Evolutionary conservation across 2,797 vertebrate species (phyloP).

Genomic region (Xiphorhynchus erythropygius): DNA sequence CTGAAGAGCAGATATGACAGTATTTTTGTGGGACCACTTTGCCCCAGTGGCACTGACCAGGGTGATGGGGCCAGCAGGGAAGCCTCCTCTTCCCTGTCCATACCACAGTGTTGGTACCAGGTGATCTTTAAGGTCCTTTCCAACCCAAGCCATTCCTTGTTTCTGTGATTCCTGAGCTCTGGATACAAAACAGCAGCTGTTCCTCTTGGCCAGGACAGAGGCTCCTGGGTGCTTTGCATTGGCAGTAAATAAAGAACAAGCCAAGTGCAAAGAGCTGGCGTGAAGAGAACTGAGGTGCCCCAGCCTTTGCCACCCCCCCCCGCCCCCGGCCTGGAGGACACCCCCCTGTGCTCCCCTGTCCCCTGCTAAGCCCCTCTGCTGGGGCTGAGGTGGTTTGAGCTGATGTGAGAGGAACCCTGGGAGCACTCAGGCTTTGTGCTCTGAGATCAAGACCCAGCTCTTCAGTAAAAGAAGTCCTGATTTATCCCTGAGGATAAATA

Average conservation of each 20-base stretch:
- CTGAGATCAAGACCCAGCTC: not conserved
- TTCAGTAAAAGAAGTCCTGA: not conserved
- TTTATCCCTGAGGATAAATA: slow-evolving; percentile 28
- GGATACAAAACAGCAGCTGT: not conserved
- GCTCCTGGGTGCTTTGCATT: not conserved
- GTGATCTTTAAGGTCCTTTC: not conserved
- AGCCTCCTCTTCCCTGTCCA: too few species aligned
- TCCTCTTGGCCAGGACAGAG: not conserved
- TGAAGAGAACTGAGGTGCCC: not conserved
- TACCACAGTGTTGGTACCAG: not conserved
- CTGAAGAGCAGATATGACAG: not conserved
- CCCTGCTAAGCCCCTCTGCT: not conserved
- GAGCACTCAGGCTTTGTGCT: not conserved
- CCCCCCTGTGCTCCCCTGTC: rapidly evolving
- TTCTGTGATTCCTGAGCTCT: not conserved
- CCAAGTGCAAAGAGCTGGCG: not conserved
- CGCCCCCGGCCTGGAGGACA: not conserved
- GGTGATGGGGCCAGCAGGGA: not conserved
- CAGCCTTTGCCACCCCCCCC: not conserved
- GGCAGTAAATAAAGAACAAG: not conserved
- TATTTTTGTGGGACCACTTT: not conserved
- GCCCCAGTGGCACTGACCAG: not conserved
- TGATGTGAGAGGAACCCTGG: not conserved
- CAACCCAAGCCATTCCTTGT: not conserved
- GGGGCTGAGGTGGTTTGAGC: not conserved